These are phyloP conservation scores for Patella pellucida DNA, from an alignment of 2,888 invertebrate genomes.

Conservation along the genomic window DNA sequence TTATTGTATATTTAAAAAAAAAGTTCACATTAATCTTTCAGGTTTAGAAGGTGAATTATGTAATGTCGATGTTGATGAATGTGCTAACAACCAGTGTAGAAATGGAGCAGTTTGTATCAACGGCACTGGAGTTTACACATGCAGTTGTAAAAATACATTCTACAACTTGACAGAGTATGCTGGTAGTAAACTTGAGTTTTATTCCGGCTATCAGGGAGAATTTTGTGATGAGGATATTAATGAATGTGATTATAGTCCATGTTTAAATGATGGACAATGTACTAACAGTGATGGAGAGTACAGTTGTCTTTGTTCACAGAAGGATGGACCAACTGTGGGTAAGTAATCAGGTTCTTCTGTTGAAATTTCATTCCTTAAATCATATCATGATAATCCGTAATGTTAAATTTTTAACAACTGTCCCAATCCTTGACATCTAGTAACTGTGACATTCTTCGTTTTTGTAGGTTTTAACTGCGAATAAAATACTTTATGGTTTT, in stretches of 20 bases:
- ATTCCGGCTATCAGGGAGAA: slow-evolving; percentile 50
- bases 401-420: too few relatives aligned
- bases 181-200: slow-evolving; percentile 12
- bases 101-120: slow-evolving; percentile 39
- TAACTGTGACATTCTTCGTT: too few relatives aligned
- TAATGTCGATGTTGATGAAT: slow-evolving; percentile 51
- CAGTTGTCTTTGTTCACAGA: slow-evolving; percentile 44
- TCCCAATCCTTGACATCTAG: too few relatives aligned
- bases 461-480: too few relatives aligned
- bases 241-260: slow-evolving; percentile 38
- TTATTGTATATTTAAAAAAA: too few relatives aligned
- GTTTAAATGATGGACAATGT: slow-evolving; percentile 51
- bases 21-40: slow-evolving; percentile 23
- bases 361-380: too few relatives aligned
- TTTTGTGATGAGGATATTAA: slow-evolving; percentile 47
- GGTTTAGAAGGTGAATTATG: slow-evolving; percentile 62
- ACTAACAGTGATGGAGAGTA: slow-evolving; percentile 38
- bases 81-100: slow-evolving; percentile 42
- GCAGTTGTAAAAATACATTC: slow-evolving; percentile 24
- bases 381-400: too few relatives aligned
- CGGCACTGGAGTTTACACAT: slow-evolving; percentile 20
- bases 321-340: background rate
- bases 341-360: too few relatives aligned
- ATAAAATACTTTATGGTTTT: too few relatives aligned
- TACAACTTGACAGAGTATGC: slow-evolving; percentile 24